phyloP scores from a whole-genome alignment of 2,888 invertebrate genomes.

The Trachelus iudaicus region DNA sequence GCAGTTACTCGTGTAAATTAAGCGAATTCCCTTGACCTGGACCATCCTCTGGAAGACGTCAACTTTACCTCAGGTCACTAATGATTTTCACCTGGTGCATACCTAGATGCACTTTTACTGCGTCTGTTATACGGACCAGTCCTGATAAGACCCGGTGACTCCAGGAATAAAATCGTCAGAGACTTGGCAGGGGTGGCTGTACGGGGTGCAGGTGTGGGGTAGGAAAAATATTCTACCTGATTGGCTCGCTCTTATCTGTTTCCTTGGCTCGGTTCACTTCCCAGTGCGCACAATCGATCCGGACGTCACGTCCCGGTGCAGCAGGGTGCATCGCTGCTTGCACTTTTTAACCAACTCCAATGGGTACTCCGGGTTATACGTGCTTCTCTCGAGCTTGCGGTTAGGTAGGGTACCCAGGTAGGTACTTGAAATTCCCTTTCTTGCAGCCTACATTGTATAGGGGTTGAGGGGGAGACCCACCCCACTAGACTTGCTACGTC shows the following conservation, averaged over 20 bases:
- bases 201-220: not conserved
- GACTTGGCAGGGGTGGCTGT: not conserved
- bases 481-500: not conserved
- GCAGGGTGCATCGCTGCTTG: not conserved
- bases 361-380: not conserved
- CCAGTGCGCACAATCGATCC: not conserved
- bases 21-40: not conserved
- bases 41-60: not conserved
- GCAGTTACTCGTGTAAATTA: not conserved
- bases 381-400: not conserved
- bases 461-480: not conserved
- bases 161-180: not conserved
- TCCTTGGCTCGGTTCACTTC: not conserved
- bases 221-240: not conserved
- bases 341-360: not conserved
- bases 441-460: not conserved
- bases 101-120: not conserved
- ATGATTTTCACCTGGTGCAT: not conserved
- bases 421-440: not conserved
- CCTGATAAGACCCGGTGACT: not conserved
- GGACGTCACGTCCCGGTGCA: not conserved
- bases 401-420: not conserved
- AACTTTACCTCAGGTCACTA: not conserved
- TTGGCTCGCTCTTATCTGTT: not conserved
- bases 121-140: not conserved